Evolutionary conservation across 2,797 vertebrate species (phyloP).

Genomic region (Notoglanidium macrostoma): DNA sequence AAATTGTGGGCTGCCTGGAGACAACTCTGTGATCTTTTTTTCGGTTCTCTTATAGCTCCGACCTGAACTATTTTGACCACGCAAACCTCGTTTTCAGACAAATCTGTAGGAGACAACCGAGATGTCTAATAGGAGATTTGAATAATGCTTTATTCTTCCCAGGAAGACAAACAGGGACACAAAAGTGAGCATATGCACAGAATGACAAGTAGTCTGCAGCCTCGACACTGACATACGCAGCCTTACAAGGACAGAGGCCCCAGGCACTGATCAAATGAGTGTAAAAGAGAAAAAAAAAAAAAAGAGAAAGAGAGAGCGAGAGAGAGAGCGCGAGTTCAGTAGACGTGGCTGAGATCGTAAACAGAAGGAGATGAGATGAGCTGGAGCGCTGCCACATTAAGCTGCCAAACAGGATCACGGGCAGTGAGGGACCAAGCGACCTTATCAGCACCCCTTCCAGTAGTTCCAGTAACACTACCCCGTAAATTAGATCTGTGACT

Average conservation of each 20-base stretch:
- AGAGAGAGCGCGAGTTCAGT: background rate
- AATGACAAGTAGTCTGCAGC: background rate
- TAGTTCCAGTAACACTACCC: background rate
- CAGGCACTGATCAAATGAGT: background rate
- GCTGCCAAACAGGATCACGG: constrained; percentile 34
- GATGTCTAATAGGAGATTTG: background rate
- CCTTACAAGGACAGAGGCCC: constrained; percentile 8
- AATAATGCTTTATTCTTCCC: background rate
- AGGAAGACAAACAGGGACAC: background rate
- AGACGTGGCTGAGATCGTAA: constrained; percentile 16
- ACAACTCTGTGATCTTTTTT: background rate
- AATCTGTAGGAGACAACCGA: background rate
- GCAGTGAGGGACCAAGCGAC: constrained; percentile 17
- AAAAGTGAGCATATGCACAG: background rate
- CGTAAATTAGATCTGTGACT: constrained; percentile 23
- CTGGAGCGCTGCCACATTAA: constrained; percentile 29
- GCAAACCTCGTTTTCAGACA: background rate
- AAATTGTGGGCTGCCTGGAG: background rate
- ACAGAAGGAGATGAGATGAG: constrained; percentile 15
- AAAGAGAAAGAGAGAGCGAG: background rate
- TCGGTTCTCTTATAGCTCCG: background rate
- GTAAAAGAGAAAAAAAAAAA: background rate
- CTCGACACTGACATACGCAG: background rate
- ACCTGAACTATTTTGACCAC: background rate
- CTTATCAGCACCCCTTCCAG: constrained; percentile 38